Percentiles rank a stretch among this genome's conserved stretches.
Evolutionary conservation across 1,140 invertebrate species (phyloP).

Genomic region (Dinothrombium tinctorium): DNA sequence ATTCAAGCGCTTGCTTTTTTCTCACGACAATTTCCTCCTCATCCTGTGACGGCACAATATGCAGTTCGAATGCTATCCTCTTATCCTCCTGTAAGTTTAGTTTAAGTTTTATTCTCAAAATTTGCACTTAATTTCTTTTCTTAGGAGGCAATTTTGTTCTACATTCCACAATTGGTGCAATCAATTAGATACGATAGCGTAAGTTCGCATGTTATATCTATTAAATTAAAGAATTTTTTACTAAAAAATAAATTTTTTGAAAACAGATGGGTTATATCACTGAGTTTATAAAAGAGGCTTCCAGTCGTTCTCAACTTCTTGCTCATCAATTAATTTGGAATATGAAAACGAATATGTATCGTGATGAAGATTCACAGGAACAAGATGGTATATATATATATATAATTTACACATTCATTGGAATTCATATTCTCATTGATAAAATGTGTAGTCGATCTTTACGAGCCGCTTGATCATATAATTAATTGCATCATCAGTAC

Average conservation of each 20-base stretch:
- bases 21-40: conserved; percentile 77
- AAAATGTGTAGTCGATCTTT: conserved; percentile 33
- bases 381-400: conserved; percentile 60
- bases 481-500: conserved; percentile 50
- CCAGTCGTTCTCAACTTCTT: conserved; percentile 71
- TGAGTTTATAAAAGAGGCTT: conserved; percentile 82
- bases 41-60: conserved; percentile 91
- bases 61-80: conserved; percentile 64
- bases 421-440: not conserved
- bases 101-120: not conserved
- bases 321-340: conserved; percentile 99
- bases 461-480: conserved; percentile 51
- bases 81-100: conserved; percentile 42
- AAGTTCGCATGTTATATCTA: too few species aligned
- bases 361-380: conserved; percentile 79
- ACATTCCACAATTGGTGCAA: conserved; percentile 95
- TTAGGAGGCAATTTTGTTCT: conserved; percentile 72
- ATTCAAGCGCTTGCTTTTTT: conserved; percentile 77
- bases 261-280: conserved; percentile 89
- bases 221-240: conserved; percentile 6
- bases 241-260: conserved; percentile 3
- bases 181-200: conserved; percentile 80
- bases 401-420: not conserved
- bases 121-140: conserved; percentile 11
- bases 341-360: conserved; percentile 95